A percentile compares a stretch with the other conserved stretches of the same genome.
phyloP scores from a whole-genome alignment of 2,797 vertebrate genomes.

The Ceyx erithaca region DNA sequence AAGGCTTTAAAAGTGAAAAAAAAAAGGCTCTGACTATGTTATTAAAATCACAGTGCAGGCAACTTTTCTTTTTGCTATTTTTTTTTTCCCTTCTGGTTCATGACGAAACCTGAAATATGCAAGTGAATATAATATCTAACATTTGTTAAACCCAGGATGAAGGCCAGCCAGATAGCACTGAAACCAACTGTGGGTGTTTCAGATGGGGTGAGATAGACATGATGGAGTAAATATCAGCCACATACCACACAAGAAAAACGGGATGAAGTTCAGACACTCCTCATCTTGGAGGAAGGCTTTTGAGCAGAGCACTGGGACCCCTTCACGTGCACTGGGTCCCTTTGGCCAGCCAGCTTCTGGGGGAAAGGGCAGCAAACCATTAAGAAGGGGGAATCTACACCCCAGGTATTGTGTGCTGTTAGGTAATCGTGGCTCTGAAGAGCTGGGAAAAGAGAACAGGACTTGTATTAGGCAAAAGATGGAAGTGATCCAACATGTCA shows the following conservation, averaged over 20 bases:
- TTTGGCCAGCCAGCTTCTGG: neutral
- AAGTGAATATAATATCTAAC: slow-evolving; percentile 39
- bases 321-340: neutral
- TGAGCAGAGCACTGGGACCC: slow-evolving; percentile 24
- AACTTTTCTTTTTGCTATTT: neutral
- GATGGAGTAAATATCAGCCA: slow-evolving; percentile 64
- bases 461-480: slow-evolving; percentile 45
- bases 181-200: slow-evolving; percentile 73
- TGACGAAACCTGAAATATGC: slow-evolving; percentile 62
- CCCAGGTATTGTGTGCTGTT: slow-evolving; percentile 22
- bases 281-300: slow-evolving; percentile 46
- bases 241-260: slow-evolving; percentile 63
- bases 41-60: slow-evolving; percentile 44
- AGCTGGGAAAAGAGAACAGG: neutral
- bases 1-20: slow-evolving; percentile 63
- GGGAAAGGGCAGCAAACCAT: neutral
- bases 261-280: slow-evolving; percentile 58
- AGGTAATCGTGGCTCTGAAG: slow-evolving; percentile 5
- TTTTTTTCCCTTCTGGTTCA: slow-evolving; percentile 32
- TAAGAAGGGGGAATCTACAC: neutral
- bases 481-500: slow-evolving; percentile 56
- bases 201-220: slow-evolving; percentile 71
- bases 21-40: slow-evolving; percentile 47
- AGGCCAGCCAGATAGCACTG: slow-evolving; percentile 61
- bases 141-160: slow-evolving; percentile 65